Conservation (phyloP, 1,140 invertebrate species). For the Drosophila yakuba region DNA sequence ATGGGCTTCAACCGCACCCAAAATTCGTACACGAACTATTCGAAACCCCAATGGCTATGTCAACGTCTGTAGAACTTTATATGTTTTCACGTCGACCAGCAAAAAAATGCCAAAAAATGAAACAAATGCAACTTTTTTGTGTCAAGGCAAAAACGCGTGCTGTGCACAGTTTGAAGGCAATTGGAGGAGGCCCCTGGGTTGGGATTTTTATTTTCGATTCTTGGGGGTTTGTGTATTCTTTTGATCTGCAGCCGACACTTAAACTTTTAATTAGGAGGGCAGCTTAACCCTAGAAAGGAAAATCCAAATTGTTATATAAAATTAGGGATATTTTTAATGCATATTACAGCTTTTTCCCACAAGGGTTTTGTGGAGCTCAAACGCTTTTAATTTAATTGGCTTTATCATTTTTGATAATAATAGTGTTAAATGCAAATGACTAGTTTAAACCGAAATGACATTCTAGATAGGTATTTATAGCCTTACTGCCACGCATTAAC, state of each 20-base stretch:
- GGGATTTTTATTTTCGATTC: conserved; percentile 28
- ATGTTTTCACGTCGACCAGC: conserved; percentile 54
- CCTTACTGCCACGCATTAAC: conserved; percentile 29
- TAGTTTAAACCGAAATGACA: conserved; percentile 35
- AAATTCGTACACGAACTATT: conserved; percentile 37
- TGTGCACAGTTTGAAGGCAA: conserved; percentile 74
- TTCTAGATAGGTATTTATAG: conserved; percentile 55
- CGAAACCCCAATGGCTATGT: conserved; percentile 38
- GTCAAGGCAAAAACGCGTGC: conserved; percentile 70
- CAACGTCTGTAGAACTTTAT: conserved; percentile 61
- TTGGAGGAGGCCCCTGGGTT: conserved; percentile 49
- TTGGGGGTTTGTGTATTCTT: conserved; percentile 52
- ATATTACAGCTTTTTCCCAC: too few relatives aligned
- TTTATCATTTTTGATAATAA: conserved; percentile 14
- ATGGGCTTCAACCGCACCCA: conserved; percentile 24
- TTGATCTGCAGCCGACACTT: conserved; percentile 62
- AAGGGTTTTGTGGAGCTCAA: too few relatives aligned
- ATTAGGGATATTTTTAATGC: too few relatives aligned
- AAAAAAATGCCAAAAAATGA: conserved; percentile 40
- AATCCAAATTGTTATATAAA: too few relatives aligned
- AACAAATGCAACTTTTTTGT: conserved; percentile 58
- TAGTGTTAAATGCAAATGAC: conserved; percentile 32
- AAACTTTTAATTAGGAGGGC: conserved; percentile 49
- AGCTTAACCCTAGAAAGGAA: conserved; percentile 13
- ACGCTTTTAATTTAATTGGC: not conserved